Percentiles rank a stretch among this genome's conserved stretches.
Evolutionary conservation across 2,113 vertebrate species (phyloP).

Genomic region (Brienomyrus brachyistius): DNA sequence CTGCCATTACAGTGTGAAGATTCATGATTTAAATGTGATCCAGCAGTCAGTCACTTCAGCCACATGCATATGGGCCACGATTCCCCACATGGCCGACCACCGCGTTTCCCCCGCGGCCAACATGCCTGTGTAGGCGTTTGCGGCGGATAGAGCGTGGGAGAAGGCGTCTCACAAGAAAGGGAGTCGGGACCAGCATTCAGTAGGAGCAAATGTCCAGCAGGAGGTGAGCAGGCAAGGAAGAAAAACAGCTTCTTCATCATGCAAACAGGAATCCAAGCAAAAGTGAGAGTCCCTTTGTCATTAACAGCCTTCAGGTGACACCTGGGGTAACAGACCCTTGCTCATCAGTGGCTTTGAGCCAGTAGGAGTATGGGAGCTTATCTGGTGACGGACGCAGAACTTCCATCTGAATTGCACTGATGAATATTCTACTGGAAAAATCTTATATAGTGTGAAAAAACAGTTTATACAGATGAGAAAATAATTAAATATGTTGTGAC

Average conservation of each 20-base stretch:
- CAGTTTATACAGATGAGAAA: neutral
- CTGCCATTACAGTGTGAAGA: neutral
- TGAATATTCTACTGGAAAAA: neutral
- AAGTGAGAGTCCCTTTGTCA: neutral
- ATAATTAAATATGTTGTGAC: neutral
- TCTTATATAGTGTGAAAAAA: neutral
- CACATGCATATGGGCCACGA: neutral
- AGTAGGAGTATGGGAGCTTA: neutral
- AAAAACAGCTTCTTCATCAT: neutral
- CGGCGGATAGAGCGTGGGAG: neutral
- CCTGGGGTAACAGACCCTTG: neutral
- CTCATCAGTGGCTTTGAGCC: neutral
- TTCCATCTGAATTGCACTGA: neutral
- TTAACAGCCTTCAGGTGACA: neutral
- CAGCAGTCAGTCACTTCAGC: neutral
- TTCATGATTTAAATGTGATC: neutral
- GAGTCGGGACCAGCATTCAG: neutral
- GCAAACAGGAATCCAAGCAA: neutral
- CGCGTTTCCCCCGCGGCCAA: neutral
- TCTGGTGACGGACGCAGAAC: neutral
- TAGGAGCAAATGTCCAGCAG: neutral
- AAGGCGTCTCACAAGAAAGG: neutral
- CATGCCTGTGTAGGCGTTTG: neutral
- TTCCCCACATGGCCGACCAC: neutral
- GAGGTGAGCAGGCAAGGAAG: neutral